Percentiles rank a stretch among this genome's conserved stretches.
phyloP scores from a whole-genome alignment of 2,797 vertebrate genomes.

The Malacoraja senta region DNA sequence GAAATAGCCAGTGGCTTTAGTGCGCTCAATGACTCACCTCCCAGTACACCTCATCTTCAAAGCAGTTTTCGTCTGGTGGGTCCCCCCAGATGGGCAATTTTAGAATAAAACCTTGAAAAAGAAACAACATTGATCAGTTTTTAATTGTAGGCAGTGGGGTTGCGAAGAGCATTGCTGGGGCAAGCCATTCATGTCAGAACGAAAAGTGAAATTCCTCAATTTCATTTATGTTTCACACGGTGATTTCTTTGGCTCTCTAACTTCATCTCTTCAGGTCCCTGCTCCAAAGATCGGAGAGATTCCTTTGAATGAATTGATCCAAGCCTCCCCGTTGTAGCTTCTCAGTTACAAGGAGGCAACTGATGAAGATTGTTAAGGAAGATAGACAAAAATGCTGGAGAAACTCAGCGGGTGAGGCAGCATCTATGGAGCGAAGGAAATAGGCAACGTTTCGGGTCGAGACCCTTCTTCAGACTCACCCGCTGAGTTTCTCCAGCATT shows the following conservation, averaged over 20 bases:
- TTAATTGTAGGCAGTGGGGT: not conserved
- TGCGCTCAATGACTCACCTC: conserved; percentile 63
- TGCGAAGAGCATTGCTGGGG: not conserved
- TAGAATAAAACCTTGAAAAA: conserved; percentile 69
- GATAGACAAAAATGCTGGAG: no score
- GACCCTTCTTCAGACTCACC: no score
- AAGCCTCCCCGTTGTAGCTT: no score
- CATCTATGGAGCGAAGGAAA: no score
- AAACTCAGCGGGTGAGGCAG: no score
- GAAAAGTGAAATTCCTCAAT: not conserved
- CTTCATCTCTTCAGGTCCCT: not conserved
- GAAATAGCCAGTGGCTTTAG: not conserved
- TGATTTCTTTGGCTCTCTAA: not conserved
- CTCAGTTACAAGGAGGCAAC: not conserved
- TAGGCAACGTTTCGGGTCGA: no score
- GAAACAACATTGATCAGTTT: not conserved
- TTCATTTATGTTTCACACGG: no score
- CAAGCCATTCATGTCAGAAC: not conserved
- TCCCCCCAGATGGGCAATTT: conserved; percentile 83
- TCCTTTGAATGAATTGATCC: no score
- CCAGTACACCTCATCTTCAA: conserved; percentile 84
- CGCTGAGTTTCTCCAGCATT: no score
- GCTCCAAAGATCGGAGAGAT: no score
- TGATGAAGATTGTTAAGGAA: no score
- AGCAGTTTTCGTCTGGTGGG: conserved; percentile 81